Evolutionary conservation across 2,113 vertebrate species (phyloP).

Genomic region (Ptychochromis oligacanthus): DNA sequence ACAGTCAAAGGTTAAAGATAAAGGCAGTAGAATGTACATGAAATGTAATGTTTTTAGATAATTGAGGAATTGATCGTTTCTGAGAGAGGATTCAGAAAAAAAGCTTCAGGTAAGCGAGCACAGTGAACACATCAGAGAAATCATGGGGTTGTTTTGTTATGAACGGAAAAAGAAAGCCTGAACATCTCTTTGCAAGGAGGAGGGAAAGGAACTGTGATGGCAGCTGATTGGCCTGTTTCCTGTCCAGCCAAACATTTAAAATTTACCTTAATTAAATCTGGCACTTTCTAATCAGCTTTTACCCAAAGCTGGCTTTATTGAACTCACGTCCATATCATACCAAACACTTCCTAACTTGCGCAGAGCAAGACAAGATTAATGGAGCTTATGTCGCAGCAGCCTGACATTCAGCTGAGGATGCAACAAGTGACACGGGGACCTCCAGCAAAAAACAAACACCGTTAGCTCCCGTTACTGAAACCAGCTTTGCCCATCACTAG

Average conservation of each 20-base stretch:
- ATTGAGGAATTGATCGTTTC: neutral
- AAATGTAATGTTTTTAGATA: neutral
- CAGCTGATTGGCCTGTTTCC: neutral
- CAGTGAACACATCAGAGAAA: neutral
- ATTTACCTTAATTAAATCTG: neutral
- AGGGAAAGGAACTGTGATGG: neutral
- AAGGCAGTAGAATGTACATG: neutral
- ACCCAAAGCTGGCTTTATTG: neutral
- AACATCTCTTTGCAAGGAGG: neutral
- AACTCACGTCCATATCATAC: neutral
- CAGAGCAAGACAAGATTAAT: neutral
- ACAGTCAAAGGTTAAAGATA: conserved; percentile 39
- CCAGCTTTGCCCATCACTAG: neutral
- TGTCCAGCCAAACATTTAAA: neutral
- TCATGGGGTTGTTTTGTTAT: neutral
- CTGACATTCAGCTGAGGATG: neutral
- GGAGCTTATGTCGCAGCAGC: neutral
- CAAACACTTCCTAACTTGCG: neutral
- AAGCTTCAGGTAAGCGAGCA: neutral
- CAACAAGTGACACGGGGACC: conserved; percentile 48
- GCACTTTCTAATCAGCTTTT: neutral
- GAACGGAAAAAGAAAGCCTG: neutral
- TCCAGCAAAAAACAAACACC: neutral
- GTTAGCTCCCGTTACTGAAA: neutral
- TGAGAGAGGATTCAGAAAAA: neutral